Conservation (phyloP, 2,888 invertebrate species). For the Acrobasis repandana region DNA sequence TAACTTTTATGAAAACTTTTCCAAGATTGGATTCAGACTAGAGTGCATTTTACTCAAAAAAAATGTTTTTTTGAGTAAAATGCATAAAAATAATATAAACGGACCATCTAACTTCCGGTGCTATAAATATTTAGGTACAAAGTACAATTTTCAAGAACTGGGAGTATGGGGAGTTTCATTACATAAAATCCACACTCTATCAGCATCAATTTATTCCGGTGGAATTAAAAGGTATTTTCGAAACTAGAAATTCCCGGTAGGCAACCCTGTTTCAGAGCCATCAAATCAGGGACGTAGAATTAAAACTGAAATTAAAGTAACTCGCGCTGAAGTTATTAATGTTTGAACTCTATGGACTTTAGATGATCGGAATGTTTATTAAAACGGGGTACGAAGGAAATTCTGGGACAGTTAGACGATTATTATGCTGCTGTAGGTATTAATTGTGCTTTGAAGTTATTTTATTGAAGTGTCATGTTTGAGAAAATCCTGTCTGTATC, state of each 20-base stretch:
- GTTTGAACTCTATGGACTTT: conserved; percentile 11
- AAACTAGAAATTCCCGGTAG: conserved; percentile 6
- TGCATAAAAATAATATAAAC: too few species aligned
- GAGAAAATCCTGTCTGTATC: too few species aligned
- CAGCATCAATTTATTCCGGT: background rate
- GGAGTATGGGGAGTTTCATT: too few species aligned
- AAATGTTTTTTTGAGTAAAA: too few species aligned
- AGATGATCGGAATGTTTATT: conserved; percentile 11
- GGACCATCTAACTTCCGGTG: too few species aligned
- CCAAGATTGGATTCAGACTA: too few species aligned
- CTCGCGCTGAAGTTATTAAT: conserved; percentile 18
- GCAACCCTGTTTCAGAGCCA: conserved; percentile 39
- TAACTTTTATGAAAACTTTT: too few species aligned
- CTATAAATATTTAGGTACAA: too few species aligned
- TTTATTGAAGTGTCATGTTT: background rate
- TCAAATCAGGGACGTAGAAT: conserved; percentile 65
- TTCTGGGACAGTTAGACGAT: background rate
- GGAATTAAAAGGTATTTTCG: background rate
- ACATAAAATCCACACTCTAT: too few species aligned
- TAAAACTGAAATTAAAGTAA: conserved; percentile 41
- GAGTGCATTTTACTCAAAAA: too few species aligned
- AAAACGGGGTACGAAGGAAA: background rate
- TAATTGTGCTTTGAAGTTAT: background rate
- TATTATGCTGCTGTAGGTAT: background rate
- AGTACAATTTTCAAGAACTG: too few species aligned